Base-by-base conservation (phyloP, 2,797 vertebrate genomes). In the Cryptoblepharus egeriae region DNA sequence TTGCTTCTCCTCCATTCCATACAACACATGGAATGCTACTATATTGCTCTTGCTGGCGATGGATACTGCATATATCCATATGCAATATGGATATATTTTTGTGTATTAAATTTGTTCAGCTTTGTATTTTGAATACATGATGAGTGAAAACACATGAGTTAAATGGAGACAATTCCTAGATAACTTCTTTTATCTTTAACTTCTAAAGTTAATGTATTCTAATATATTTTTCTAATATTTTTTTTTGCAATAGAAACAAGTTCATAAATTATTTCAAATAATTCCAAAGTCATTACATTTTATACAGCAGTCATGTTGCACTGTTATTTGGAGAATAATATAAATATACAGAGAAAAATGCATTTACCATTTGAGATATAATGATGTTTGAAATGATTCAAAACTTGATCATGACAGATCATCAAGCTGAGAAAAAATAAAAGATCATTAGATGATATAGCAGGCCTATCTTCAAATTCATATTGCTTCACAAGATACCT, bases 201-300 rank as follows among this genome's bases (percentile, higher is more conserved):
- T n/a, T 72, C 11, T 58, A 77, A 77, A 77, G 42, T 72, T n/a
- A n/a, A n/a, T n/a, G n/a, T n/a, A n/a, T n/a, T n/a, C n/a, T n/a
- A n/a, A n/a, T n/a, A n/a, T n/a, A n/a, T n/a, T n/a, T n/a, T n/a
- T n/a, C n/a, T n/a, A n/a, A n/a, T n/a, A n/a, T n/a, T n/a, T 57
- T 69, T 77, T 76, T n/a, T 26, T 18, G 20, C 15, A 72, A 85
- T n/a, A 58, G 39, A 84, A 58, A 61, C 24, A 74, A 45, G 77
- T 49, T 57, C 24, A 26, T 74, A 49, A 72, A 72, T 73, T 73
- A 72, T 81, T 85, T 67, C 61, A 55, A 60, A 85, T 81, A 49
- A 67, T 67, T 85, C 63, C 35, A 81, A 85, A 72, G 60, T 12
- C 45, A 80, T 72, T 30, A 65, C 35, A 11, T 67, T 67, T 69